phyloP scores from a whole-genome alignment of 2,888 invertebrate genomes.

The Ornithoptera priamus region DNA sequence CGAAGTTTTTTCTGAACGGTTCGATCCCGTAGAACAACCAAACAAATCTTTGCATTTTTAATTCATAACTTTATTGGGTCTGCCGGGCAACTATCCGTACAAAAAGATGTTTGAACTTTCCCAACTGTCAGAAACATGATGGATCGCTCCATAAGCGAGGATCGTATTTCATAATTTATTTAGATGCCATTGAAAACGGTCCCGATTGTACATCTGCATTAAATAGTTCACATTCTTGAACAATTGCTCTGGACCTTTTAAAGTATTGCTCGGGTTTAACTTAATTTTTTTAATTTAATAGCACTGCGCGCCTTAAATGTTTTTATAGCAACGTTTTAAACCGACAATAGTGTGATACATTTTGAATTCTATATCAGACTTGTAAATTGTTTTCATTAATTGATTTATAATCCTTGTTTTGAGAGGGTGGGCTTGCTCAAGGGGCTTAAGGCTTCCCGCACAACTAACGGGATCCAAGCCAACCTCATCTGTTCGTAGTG shows the following conservation, averaged over 20 bases:
- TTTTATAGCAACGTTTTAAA: not conserved
- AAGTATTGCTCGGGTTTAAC: not conserved
- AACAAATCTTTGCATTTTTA: constrained; percentile 32
- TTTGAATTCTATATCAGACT: no score
- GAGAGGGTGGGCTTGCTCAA: no score
- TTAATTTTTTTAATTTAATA: not conserved
- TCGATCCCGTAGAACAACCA: not conserved
- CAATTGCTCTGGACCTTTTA: constrained; percentile 25
- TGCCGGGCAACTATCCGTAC: constrained; percentile 37
- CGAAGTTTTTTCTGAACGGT: not conserved
- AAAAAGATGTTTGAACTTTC: constrained; percentile 48
- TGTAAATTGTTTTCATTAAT: no score
- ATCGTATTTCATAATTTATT: constrained; percentile 75
- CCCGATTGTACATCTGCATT: constrained; percentile 63
- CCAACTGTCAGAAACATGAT: constrained; percentile 70
- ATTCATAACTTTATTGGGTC: constrained; percentile 34
- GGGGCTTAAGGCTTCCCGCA: no score
- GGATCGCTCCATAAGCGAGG: constrained; percentile 59
- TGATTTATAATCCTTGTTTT: no score
- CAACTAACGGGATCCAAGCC: no score
- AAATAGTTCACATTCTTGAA: constrained; percentile 59
- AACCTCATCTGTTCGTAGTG: no score
- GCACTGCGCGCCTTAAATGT: not conserved
- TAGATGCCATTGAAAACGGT: constrained; percentile 59
- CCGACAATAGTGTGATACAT: no score